These are phyloP conservation scores for Lasius fuliginosus DNA, from an alignment of 2,888 invertebrate species.

Conservation along the genomic window DNA sequence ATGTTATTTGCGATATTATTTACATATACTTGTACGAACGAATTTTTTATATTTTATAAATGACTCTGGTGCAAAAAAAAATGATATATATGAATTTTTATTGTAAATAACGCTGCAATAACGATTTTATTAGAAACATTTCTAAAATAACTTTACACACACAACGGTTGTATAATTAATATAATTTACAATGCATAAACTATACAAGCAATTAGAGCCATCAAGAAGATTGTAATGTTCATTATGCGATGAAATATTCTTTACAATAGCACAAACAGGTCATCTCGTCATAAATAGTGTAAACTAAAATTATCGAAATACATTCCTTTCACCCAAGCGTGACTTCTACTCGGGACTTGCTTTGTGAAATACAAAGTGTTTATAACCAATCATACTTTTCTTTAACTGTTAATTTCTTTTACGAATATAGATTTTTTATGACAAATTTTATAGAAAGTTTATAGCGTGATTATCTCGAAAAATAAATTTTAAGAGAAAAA, in stretches of 20 bases:
- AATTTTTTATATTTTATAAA: conserved; percentile 6
- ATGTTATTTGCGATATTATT: not conserved
- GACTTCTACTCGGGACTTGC: not conserved
- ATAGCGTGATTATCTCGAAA: not conserved
- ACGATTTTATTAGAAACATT: conserved; percentile 36
- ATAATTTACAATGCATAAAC: conserved; percentile 40
- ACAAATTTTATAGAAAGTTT: not conserved
- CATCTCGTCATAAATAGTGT: conserved; percentile 7
- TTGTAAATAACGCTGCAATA: conserved; percentile 9
- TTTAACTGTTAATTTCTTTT: not conserved
- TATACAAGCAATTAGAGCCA: conserved; percentile 22
- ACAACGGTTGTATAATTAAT: conserved; percentile 16
- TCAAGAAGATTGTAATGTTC: not conserved
- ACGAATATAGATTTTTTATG: not conserved
- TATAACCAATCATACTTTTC: not conserved
- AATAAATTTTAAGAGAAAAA: not conserved
- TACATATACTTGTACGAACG: not conserved
- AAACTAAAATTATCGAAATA: conserved; percentile 26
- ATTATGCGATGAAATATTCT: not conserved
- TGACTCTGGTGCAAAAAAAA: not conserved
- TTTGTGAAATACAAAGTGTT: not conserved
- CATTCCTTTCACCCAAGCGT: not conserved
- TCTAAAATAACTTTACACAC: conserved; percentile 34
- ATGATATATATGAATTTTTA: conserved; percentile 8
- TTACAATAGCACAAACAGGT: not conserved